These are phyloP conservation scores for Alviniconcha strummeri DNA, from an alignment of 2,888 invertebrate genomes.

Conservation along the genomic window DNA sequence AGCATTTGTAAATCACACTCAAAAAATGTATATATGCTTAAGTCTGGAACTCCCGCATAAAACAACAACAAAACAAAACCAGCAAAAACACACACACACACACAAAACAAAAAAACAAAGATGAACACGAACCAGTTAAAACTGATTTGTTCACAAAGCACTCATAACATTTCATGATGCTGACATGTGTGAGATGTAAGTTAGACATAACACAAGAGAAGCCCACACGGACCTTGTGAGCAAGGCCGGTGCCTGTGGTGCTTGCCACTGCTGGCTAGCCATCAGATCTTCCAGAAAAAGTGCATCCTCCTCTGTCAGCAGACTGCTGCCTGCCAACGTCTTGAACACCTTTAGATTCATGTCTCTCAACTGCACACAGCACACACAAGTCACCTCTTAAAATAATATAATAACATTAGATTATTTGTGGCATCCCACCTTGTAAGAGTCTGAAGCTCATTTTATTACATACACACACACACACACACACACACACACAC, in stretches of 20 bases:
- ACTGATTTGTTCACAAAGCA: background rate
- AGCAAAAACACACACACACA: background rate
- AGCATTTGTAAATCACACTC: no score
- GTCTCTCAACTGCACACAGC: background rate
- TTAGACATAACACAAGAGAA: no score
- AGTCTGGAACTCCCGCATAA: no score
- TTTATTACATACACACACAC: background rate
- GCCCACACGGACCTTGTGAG: background rate
- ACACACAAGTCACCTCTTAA: no score
- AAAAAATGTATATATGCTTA: no score
- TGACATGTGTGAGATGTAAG: no score
- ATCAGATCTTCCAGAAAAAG: slow-evolving; percentile 20
- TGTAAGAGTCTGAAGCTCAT: no score
- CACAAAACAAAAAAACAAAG: background rate
- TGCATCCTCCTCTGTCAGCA: slow-evolving; percentile 24
- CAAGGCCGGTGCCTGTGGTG: background rate
- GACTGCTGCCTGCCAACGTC: background rate
- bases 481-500: background rate
- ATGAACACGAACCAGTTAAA: background rate
- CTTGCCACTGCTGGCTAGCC: background rate
- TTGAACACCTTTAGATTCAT: background rate
- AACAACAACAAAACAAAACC: background rate
- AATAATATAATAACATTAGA: no score
- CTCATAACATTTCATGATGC: no score
- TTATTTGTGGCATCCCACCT: no score